Conservation (phyloP, 1,140 invertebrate species). For the Philotrypesis tridentata region DNA sequence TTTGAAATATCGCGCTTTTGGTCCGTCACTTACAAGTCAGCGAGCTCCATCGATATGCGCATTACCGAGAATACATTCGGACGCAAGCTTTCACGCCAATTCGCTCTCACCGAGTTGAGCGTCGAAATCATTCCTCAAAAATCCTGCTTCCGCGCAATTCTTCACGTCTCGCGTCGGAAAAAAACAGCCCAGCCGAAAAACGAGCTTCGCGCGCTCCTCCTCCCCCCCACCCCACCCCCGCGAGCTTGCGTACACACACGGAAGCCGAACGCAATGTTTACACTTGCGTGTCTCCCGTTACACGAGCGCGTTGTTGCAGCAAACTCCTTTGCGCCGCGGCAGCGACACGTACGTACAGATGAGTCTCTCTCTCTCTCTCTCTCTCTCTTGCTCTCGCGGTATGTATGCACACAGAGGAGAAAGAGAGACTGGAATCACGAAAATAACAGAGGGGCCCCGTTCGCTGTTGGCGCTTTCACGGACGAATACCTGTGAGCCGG, state of each 20-base stretch:
- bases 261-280: not conserved
- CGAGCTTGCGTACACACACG: not conserved
- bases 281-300: not conserved
- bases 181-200: too few relatives aligned
- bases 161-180: not conserved
- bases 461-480: constrained; percentile 38
- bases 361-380: too few relatives aligned
- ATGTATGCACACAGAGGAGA: not conserved
- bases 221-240: too few relatives aligned
- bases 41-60: too few relatives aligned
- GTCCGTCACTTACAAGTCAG: too few relatives aligned
- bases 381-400: not conserved
- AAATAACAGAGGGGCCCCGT: not conserved
- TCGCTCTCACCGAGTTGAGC: too few relatives aligned
- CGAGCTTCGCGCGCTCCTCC: too few relatives aligned
- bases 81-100: too few relatives aligned
- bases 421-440: not conserved
- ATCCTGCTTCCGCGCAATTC: too few relatives aligned
- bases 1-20: too few relatives aligned
- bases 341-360: not conserved
- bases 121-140: too few relatives aligned
- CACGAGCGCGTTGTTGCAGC: not conserved
- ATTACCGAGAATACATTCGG: too few relatives aligned
- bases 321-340: not conserved
- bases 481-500: constrained; percentile 40